Percentiles rank a stretch among this genome's conserved stretches.
phyloP scores from a whole-genome alignment of 2,113 vertebrate genomes.

The Cinclus cinclus region DNA sequence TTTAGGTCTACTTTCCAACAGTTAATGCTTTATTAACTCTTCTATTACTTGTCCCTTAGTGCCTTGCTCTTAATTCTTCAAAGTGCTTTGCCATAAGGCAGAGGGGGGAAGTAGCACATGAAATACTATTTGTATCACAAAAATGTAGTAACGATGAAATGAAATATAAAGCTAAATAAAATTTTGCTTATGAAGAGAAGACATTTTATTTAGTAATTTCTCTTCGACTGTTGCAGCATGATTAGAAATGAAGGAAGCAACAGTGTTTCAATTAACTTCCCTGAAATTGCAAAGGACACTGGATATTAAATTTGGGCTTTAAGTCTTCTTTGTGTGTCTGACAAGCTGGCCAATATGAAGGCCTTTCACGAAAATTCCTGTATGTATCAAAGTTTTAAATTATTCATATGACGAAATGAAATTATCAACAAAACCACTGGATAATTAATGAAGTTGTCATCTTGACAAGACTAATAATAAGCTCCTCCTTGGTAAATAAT shows the following conservation, averaged over 20 bases:
- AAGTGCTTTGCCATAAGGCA: background rate
- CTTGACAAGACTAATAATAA: slow-evolving; percentile 72
- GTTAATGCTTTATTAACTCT: background rate
- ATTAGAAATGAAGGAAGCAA: slow-evolving; percentile 19
- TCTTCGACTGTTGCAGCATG: background rate
- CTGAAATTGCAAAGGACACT: background rate
- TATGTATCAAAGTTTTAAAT: slow-evolving; percentile 69
- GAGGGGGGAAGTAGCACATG: background rate
- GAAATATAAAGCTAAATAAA: background rate
- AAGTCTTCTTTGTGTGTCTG: slow-evolving; percentile 5
- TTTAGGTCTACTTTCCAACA: background rate
- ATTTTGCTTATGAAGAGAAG: background rate
- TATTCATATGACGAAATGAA: slow-evolving; percentile 74
- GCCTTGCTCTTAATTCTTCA: background rate
- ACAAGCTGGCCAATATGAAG: slow-evolving; percentile 56
- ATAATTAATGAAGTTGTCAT: slow-evolving; percentile 74
- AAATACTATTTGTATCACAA: background rate
- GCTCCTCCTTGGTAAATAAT: slow-evolving; percentile 60
- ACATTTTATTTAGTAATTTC: slow-evolving; percentile 1
- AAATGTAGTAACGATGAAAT: background rate
- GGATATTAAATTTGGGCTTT: slow-evolving; percentile 26
- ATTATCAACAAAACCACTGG: slow-evolving; percentile 70
- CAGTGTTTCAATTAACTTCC: slow-evolving; percentile 33
- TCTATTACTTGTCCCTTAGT: background rate
- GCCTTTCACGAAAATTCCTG: slow-evolving; percentile 51